Evolutionary conservation across 1,140 invertebrate genomes (phyloP), one percentile per base, ranked within the genome.

Genomic region (Elymnias hypermnestra): DNA sequence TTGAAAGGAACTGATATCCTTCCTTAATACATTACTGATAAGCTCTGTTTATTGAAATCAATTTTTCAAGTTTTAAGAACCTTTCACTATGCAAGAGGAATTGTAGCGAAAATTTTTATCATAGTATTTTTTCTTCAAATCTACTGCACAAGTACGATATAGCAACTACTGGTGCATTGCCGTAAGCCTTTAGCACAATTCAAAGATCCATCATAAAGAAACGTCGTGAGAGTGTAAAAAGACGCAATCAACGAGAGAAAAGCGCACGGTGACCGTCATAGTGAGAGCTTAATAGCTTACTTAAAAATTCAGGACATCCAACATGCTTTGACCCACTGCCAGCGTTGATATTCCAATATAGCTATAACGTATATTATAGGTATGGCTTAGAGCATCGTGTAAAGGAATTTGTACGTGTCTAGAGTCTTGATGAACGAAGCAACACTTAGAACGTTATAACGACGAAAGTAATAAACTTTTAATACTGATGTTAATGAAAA

Each of bases 291-390:
- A 76, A 83, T 79, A 50, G 64, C 60, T 55, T 76, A 51, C 53
- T 83, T 76, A 83, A 81, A 83, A 73, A 83, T 83, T 74, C 75
- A 83, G 73, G 75, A 77, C 62, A 53, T 52, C 50, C 39, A 42
- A 53, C 63, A 51, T 54, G 37, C 49, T 67, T 22, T 77, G 78
- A 79, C 78, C 78, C 53, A 79, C 62, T 81, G 58, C 18, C 28
- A 50, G 22, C 38, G 25, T 40, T 14, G 28, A 1, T 31, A 31
- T 14, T 33, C n/a, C 38, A 15, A 15, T 10, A 12, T 12, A 19
- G 33, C 5, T n/a, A 21, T 35, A 35, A 10, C 2, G 12, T 14
- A 10, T 3, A n/a, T 7, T 17, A 17, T n/a, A 29, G 9, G 26
- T 29, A 29, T 10, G 10, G 13, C 3, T 7, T 5, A 8, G 15